Base-by-base conservation (phyloP, 2,888 invertebrate genomes). In the Ypsolopha sequella region DNA sequence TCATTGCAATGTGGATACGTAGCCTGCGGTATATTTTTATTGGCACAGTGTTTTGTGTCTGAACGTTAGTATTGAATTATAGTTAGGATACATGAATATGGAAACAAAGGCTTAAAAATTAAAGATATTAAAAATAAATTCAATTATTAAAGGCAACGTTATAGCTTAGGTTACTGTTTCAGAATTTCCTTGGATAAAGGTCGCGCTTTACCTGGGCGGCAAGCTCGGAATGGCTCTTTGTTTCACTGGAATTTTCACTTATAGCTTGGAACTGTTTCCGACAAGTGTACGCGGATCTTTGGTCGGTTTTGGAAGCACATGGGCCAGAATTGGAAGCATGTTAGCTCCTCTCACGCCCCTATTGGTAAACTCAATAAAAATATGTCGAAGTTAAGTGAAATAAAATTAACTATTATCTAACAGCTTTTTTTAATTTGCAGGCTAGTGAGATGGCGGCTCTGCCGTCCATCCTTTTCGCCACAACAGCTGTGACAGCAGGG, bases 241-340 rank as follows among this genome's bases (percentile, higher is more conserved):
- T 52, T 80, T 80, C 41, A 80, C 80, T 36, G 77, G 78, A 1
- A 71, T 78, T 41, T 78, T 73, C 52, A 81, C 80, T 0, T 81
- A 80, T 52, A 76, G 75, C 41, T 58, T 81, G 55, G 80, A 81
- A 55, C 55, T 80, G 13, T 80, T 80, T 51, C 81, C 81, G 0
- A 80, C 81, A 0, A 80, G 79, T 43, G 77, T 77, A 1, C 64
- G 81, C 59, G 81, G 80, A 6, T 74, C 78, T 0, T 59, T 81
- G 10, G 61, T 81, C 11, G 80, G 80, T 9, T 69, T 64, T 58
- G 73, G 81, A 6, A 77, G 72, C 51, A 77, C 75, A 2, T 68
- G 72, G 1, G 78, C 80, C 1, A 72, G 81, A 50, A n/a, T 77
- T 14, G 81, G 81, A 13, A 68, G 78, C 51, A 75, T 79, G 76